Evolutionary conservation across 2,797 vertebrate genomes (phyloP).

Genomic region (Catharus ustulatus): DNA sequence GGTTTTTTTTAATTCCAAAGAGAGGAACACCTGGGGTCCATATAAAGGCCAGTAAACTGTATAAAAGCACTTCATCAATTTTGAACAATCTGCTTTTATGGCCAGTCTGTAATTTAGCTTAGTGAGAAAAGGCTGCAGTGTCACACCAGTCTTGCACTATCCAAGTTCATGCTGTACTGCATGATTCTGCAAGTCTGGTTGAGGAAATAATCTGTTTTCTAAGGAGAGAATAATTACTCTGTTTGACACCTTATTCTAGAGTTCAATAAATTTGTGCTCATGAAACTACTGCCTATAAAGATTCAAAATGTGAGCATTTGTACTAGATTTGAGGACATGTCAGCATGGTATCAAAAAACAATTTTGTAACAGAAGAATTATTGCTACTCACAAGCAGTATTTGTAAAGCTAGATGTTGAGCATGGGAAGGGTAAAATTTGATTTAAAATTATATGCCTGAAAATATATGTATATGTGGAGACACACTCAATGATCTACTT

Average conservation of each 20-base stretch:
- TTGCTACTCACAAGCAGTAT: neutral
- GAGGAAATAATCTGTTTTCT: constrained; percentile 5
- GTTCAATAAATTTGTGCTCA: neutral
- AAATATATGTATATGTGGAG: neutral
- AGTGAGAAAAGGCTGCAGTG: neutral
- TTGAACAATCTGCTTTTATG: constrained; percentile 8
- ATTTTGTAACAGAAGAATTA: neutral
- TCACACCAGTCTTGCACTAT: neutral
- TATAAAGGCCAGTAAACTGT: neutral
- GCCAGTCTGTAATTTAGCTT: neutral
- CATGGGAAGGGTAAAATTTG: neutral
- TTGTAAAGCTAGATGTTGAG: neutral
- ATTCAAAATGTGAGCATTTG: neutral
- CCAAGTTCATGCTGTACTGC: neutral
- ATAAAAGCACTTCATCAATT: constrained; percentile 12
- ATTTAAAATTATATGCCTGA: neutral
- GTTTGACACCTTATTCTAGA: neutral
- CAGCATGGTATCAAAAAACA: neutral
- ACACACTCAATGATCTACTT: neutral
- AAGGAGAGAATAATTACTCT: neutral
- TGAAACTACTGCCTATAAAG: neutral
- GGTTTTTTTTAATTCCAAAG: neutral
- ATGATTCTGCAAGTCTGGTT: neutral
- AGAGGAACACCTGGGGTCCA: neutral
- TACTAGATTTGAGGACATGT: neutral